These are phyloP conservation scores for Pogonocherus hispidulus DNA, from an alignment of 2,888 invertebrate genomes.

Conservation along the genomic window DNA sequence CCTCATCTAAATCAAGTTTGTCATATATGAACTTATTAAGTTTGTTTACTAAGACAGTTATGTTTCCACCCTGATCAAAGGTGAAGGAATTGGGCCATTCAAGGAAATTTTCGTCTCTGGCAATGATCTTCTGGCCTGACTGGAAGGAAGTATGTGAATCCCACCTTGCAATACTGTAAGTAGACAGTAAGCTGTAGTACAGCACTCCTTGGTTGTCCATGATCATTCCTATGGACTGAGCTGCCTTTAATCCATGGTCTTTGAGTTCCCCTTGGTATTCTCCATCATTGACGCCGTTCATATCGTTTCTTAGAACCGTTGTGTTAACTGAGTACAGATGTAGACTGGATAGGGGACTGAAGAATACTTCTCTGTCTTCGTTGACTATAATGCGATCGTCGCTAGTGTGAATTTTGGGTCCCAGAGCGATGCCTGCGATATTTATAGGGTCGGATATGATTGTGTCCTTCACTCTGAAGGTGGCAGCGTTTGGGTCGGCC, in stretches of 20 bases:
- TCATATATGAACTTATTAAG: slow-evolving; percentile 77
- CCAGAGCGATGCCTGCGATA: slow-evolving; percentile 81
- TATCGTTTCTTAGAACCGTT: slow-evolving; percentile 73
- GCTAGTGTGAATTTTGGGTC: slow-evolving; percentile 67
- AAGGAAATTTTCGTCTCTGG: slow-evolving; percentile 76
- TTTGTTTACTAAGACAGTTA: slow-evolving; percentile 79
- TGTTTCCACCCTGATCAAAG: slow-evolving; percentile 76
- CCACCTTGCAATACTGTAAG: slow-evolving; percentile 80
- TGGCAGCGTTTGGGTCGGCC: slow-evolving; percentile 72
- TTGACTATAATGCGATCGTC: slow-evolving; percentile 52
- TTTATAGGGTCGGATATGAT: slow-evolving; percentile 73
- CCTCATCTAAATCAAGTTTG: slow-evolving; percentile 72
- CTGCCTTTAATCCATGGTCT: slow-evolving; percentile 70
- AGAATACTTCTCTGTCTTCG: slow-evolving; percentile 73
- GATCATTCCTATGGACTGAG: slow-evolving; percentile 79
- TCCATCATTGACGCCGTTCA: slow-evolving; percentile 61
- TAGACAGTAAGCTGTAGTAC: slow-evolving; percentile 79
- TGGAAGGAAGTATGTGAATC: slow-evolving; percentile 74
- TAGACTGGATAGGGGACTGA: slow-evolving; percentile 78
- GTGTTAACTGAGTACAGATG: slow-evolving; percentile 78
- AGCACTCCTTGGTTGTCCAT: slow-evolving; percentile 80
- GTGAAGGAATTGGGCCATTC: slow-evolving; percentile 83
- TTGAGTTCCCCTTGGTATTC: slow-evolving; percentile 68
- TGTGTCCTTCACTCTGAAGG: slow-evolving; percentile 75
- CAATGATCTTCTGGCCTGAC: slow-evolving; percentile 76